Evolutionary conservation across 2,113 vertebrate genomes (phyloP).

Genomic region (Heterochromis multidens): DNA sequence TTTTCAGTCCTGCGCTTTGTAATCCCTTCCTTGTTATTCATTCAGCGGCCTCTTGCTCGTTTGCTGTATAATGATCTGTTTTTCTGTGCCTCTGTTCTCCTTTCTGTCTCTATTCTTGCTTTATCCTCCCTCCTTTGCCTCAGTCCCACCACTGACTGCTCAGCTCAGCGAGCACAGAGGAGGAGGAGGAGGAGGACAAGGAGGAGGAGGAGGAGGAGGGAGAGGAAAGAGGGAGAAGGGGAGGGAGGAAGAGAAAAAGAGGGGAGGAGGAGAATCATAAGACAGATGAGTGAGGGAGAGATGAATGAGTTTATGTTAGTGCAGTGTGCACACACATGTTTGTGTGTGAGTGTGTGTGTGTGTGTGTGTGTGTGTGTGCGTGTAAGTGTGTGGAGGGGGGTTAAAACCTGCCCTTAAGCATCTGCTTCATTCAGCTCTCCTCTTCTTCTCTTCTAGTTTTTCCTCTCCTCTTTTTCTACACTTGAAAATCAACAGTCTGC

Average conservation of each 20-base stretch:
- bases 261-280: conserved; percentile 60
- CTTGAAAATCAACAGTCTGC: conserved; percentile 41
- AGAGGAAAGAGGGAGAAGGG: not conserved
- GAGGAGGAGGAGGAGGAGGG: not conserved
- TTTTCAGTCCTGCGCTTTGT: conserved; percentile 57
- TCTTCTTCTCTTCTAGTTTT: conserved; percentile 31
- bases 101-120: conserved; percentile 53
- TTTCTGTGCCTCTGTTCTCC: conserved; percentile 46
- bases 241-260: not conserved
- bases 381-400: conserved; percentile 68
- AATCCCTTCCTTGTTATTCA: conserved; percentile 73
- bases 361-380: not conserved
- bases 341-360: not conserved
- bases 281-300: conserved; percentile 61
- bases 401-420: conserved; percentile 69
- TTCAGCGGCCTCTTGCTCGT: conserved; percentile 60
- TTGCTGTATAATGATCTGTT: conserved; percentile 63
- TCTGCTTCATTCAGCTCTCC: conserved; percentile 74
- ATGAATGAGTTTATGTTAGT: conserved; percentile 56
- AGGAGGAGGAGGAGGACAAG: not conserved
- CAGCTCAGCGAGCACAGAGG: conserved; percentile 51
- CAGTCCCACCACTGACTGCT: conserved; percentile 78
- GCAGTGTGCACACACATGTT: not conserved
- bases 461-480: conserved; percentile 7
- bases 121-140: conserved; percentile 66